A percentile compares a stretch with the other conserved stretches of the same genome.
phyloP scores from a whole-genome alignment of 2,888 invertebrate genomes.

The Pseudolycoriella hygida region DNA sequence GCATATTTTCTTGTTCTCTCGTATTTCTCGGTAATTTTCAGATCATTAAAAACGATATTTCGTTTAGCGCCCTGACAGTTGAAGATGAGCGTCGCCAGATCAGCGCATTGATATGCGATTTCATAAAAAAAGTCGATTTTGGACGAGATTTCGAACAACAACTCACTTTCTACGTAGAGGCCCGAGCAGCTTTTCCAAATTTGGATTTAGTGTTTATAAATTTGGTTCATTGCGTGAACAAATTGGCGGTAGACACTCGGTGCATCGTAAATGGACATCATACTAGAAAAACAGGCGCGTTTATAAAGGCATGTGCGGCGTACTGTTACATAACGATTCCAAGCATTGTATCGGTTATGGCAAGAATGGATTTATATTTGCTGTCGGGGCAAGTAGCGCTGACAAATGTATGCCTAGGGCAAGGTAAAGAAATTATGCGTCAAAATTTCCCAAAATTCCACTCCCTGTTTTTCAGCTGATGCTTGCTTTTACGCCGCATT shows the following conservation, averaged over 20 bases:
- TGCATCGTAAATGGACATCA: conserved; percentile 56
- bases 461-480: conserved; percentile 49
- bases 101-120: conserved; percentile 61
- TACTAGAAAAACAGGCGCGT: conserved; percentile 62
- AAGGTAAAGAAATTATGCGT: too few species aligned
- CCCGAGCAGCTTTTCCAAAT: conserved; percentile 77
- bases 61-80: conserved; percentile 62
- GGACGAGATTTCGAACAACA: conserved; percentile 81
- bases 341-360: conserved; percentile 67
- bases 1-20: too few species aligned
- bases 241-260: conserved; percentile 49
- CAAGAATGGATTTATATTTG: conserved; percentile 68
- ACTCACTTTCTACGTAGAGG: conserved; percentile 84
- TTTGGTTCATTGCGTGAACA: conserved; percentile 77
- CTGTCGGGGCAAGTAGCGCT: conserved; percentile 78
- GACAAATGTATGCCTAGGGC: conserved; percentile 76
- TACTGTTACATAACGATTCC: conserved; percentile 94
- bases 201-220: conserved; percentile 73
- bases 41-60: too few species aligned
- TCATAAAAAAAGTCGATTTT: conserved; percentile 64
- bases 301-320: conserved; percentile 87
- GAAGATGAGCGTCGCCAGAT: conserved; percentile 84
- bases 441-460: conserved; percentile 37
- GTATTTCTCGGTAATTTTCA: too few species aligned
- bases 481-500: conserved; percentile 85